Percentiles rank a stretch among this genome's conserved stretches.
Conservation (phyloP, 2,888 invertebrate species). For the Spisula solida region DNA sequence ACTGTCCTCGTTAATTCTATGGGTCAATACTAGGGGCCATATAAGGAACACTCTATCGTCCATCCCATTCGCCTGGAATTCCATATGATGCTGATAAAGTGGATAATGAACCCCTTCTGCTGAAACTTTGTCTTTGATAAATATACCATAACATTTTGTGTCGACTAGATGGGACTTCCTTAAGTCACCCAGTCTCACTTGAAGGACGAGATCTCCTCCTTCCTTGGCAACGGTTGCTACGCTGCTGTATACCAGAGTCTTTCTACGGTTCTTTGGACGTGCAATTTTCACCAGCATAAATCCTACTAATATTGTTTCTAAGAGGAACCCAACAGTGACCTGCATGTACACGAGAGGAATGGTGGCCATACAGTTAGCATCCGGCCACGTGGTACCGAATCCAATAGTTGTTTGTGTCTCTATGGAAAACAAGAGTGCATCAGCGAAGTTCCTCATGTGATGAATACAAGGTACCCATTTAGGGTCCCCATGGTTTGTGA, state of each 20-base stretch:
- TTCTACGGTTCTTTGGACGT: conserved; percentile 97
- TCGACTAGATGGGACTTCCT: conserved; percentile 89
- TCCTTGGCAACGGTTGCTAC: conserved; percentile 94
- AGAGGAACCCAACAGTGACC: conserved; percentile 94
- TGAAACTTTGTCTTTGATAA: conserved; percentile 94
- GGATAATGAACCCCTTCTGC: conserved; percentile 97
- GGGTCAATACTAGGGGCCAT: conserved; percentile 98
- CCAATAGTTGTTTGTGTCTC: conserved; percentile 99
- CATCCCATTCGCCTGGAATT: conserved; percentile 95
- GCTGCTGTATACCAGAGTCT: conserved; percentile 96
- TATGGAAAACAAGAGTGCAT: conserved; percentile 97
- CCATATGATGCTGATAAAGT: conserved; percentile 97
- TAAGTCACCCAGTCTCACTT: conserved; percentile 87
- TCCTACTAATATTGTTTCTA: conserved; percentile 91
- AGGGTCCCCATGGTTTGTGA: conserved; percentile 77
- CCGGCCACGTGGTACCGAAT: conserved; percentile 94
- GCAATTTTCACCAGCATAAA: conserved; percentile 97
- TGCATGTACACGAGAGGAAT: conserved; percentile 96
- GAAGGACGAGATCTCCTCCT: conserved; percentile 85
- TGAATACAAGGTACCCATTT: conserved; percentile 88
- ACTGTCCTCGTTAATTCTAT: conserved; percentile 96
- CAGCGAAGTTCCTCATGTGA: conserved; percentile 95
- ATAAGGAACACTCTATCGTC: conserved; percentile 98
- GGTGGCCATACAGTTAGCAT: conserved; percentile 96
- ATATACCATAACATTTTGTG: conserved; percentile 96